Evolutionary conservation across 2,113 vertebrate genomes (phyloP), one percentile per base, ranked within the genome.

Genomic region (Lucifuga dentata): DNA sequence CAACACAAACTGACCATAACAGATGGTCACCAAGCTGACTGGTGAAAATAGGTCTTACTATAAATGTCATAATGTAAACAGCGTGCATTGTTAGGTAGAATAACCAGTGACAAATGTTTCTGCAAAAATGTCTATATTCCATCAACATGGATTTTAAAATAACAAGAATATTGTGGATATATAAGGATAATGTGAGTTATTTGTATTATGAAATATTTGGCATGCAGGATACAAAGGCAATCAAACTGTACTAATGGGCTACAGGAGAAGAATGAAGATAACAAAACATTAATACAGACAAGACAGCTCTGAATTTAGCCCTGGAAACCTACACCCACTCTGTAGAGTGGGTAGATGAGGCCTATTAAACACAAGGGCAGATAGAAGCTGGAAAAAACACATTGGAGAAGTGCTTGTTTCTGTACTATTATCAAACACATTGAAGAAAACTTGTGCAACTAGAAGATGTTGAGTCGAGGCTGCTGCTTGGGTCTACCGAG

Each of bases 151-250:
- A 71, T 66, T 73, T 80, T 84, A 84, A 86, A 78, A 85, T 72
- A 56, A 81, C n/a, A n/a, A n/a, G n/a, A 41, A 70, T 65, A 72
- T 73, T 79, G 79, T n/a, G n/a, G n/a, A n/a, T n/a, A n/a, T n/a
- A n/a, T n/a, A n/a, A n/a, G n/a, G n/a, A n/a, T n/a, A n/a, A n/a
- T n/a, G n/a, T n/a, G n/a, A n/a, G n/a, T n/a, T n/a, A n/a, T n/a
- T n/a, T 77, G 73, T 73, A 68, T 78, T 35, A 24, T 53, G 50
- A 5, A 70, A 86, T 77, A 86, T 89, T 87, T 89, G 85, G 81
- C 85, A 83, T 89, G 87, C 83, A 89, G 63, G 66, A 82, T 86
- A 89, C 76, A 86, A 89, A 89, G 85, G 85, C 85, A 89, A 78
- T 86, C 53, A 76, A 78, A 82, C 80, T 67, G 68, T 50, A 86